Evolutionary conservation across 1,140 invertebrate genomes (phyloP).

Genomic region (Cotesia typhae): DNA sequence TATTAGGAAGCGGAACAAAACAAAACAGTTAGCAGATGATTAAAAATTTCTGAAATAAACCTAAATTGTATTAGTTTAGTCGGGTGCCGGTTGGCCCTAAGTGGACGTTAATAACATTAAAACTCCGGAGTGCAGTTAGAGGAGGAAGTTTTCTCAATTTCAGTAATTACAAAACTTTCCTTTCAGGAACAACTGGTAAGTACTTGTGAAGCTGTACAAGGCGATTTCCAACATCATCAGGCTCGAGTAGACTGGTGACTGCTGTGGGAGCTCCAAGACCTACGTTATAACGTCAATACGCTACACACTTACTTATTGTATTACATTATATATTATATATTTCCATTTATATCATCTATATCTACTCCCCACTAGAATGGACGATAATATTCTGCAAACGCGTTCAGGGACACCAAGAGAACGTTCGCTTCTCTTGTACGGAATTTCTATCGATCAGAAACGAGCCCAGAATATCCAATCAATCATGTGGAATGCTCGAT

Average conservation of each 20-base stretch:
- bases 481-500: conserved; percentile 16
- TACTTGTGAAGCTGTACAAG: not conserved
- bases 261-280: not conserved
- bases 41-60: too few relatives aligned
- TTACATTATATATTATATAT: not conserved
- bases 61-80: too few relatives aligned
- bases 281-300: too few relatives aligned
- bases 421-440: conserved; percentile 1
- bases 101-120: not conserved
- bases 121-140: not conserved
- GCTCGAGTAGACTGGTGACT: not conserved
- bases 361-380: not conserved
- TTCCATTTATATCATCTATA: not conserved
- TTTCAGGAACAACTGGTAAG: not conserved
- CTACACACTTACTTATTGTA: too few relatives aligned
- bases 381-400: conserved; percentile 8
- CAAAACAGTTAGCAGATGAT: too few relatives aligned
- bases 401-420: conserved; percentile 15
- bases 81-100: too few relatives aligned
- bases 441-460: conserved; percentile 3
- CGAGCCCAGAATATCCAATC: conserved; percentile 14
- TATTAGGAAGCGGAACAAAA: too few relatives aligned
- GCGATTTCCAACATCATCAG: conserved; percentile 3
- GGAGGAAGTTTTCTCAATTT: not conserved
- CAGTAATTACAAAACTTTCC: conserved; percentile 12